These are phyloP conservation scores for Apaloderma vittatum DNA, from an alignment of 2,113 vertebrate genomes.

Conservation along the genomic window DNA sequence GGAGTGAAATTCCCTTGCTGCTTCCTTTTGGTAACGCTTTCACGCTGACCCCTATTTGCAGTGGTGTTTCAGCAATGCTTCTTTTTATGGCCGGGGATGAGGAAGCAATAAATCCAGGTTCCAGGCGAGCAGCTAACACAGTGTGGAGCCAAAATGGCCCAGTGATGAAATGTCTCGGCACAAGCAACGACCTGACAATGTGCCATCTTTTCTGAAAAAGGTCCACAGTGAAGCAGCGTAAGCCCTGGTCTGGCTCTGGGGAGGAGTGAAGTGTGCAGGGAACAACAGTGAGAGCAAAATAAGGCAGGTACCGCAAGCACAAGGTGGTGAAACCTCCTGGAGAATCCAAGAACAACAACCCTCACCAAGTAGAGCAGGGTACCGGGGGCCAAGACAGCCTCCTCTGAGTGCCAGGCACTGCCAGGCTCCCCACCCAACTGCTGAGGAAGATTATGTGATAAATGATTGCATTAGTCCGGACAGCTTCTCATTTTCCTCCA, in stretches of 20 bases:
- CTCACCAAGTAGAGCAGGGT: slow-evolving; percentile 12
- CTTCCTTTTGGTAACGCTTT: background rate
- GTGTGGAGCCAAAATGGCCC: background rate
- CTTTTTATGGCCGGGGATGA: background rate
- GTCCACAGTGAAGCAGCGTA: accelerated
- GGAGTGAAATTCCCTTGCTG: slow-evolving; percentile 34
- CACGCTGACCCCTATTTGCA: background rate
- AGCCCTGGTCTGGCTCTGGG: background rate
- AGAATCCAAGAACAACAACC: background rate
- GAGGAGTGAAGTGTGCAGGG: background rate
- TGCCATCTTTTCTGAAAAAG: background rate
- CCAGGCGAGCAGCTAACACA: background rate
- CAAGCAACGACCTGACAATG: background rate
- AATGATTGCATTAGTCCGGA: slow-evolving; percentile 77
- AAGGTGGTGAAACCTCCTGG: background rate
- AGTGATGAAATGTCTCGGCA: slow-evolving; percentile 6
- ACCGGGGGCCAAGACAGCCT: slow-evolving; percentile 6
- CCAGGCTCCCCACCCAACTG: slow-evolving; percentile 21
- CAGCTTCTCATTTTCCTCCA: slow-evolving; percentile 79
- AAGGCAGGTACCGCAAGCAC: background rate
- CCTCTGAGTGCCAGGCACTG: slow-evolving; percentile 17
- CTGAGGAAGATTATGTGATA: slow-evolving; percentile 75
- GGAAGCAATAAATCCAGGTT: slow-evolving; percentile 58
- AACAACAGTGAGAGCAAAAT: accelerated
- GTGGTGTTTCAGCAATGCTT: background rate